phyloP scores from a whole-genome alignment of 1,140 invertebrate species.

The Cherax quadricarinatus region DNA sequence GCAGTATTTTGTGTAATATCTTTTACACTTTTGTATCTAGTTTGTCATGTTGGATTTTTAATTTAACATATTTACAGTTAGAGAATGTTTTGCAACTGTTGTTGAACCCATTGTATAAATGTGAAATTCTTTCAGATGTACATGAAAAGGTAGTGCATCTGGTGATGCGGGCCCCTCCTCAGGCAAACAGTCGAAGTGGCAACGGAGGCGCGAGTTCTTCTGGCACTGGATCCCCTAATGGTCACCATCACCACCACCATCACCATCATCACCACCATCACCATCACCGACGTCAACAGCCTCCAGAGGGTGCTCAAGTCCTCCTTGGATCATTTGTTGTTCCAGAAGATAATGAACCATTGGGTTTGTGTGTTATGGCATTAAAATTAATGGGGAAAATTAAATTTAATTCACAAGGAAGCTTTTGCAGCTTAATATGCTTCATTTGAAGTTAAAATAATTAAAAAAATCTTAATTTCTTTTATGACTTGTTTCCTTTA shows the following conservation, averaged over 20 bases:
- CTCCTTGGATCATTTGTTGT: slow-evolving; percentile 66
- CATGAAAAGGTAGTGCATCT: slow-evolving; percentile 95
- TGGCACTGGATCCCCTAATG: slow-evolving; percentile 22
- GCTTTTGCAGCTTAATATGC: too few species aligned
- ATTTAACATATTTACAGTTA: too few species aligned
- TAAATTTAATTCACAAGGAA: background rate
- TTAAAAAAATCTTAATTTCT: too few species aligned
- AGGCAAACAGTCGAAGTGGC: slow-evolving; percentile 76
- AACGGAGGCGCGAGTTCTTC: slow-evolving; percentile 61
- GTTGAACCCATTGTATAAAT: background rate
- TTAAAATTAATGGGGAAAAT: too few species aligned
- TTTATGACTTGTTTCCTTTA: too few species aligned
- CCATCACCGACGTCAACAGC: slow-evolving; percentile 68
- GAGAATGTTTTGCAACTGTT: too few species aligned
- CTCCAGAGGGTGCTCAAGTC: slow-evolving; percentile 66
- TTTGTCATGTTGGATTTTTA: too few species aligned
- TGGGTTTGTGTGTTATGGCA: slow-evolving; percentile 37
- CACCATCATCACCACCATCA: slow-evolving; percentile 70
- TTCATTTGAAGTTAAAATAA: too few species aligned
- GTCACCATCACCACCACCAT: slow-evolving; percentile 51
- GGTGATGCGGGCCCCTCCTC: slow-evolving; percentile 88
- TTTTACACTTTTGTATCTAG: too few species aligned
- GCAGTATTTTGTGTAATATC: too few species aligned
- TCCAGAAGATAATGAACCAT: slow-evolving; percentile 63
- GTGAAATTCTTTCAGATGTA: slow-evolving; percentile 81